phyloP scores from a whole-genome alignment of 2,113 vertebrate genomes.

The Gorilla gorilla region DNA sequence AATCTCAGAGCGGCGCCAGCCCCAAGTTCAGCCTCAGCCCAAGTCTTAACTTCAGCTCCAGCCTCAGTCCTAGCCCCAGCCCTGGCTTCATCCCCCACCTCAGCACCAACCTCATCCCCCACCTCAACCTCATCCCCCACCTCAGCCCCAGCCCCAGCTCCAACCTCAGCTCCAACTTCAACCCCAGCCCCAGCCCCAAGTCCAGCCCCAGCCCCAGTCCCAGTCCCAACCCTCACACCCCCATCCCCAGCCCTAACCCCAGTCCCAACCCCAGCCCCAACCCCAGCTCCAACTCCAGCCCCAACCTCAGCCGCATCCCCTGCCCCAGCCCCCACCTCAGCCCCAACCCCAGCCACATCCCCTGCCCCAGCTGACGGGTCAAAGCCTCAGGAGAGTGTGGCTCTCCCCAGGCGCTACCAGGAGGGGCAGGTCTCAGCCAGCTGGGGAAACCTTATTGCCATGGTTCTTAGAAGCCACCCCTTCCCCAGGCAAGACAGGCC shows the following conservation, averaged over 20 bases:
- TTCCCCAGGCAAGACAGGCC: slow-evolving; percentile 46
- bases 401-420: not conserved
- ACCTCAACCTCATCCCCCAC: rapidly evolving
- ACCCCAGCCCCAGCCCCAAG: rapidly evolving
- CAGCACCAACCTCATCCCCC: not conserved
- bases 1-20: not conserved
- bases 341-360: rapidly evolving
- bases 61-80: not conserved
- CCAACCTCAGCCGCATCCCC: too few relatives aligned
- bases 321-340: rapidly evolving
- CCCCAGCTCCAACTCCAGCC: rapidly evolving
- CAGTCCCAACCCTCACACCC: not conserved
- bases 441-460: slow-evolving; percentile 72
- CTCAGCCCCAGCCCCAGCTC: rapidly evolving
- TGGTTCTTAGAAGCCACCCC: slow-evolving; percentile 75
- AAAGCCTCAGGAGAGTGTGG: not conserved
- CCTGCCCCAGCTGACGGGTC: not conserved
- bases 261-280: not conserved
- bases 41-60: not conserved
- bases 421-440: slow-evolving; percentile 11
- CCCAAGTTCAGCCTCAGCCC: not conserved
- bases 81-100: rapidly evolving
- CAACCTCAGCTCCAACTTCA: not conserved
- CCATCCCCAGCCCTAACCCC: not conserved
- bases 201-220: rapidly evolving